Conservation (phyloP, 35 echinoderm and acorn worm species). For the Heliocidaris tuberculata region DNA sequence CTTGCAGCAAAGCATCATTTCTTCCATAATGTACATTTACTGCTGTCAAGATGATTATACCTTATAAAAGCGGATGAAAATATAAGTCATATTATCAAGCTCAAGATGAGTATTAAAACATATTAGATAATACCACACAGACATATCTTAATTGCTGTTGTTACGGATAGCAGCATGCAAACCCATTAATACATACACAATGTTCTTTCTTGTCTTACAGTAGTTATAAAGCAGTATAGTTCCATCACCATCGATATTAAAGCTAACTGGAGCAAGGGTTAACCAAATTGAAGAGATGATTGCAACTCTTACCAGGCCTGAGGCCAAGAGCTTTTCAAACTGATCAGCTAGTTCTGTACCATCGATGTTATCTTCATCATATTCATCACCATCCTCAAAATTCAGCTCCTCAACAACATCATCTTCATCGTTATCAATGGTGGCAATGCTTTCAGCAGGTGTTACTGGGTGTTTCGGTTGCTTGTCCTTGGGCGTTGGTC, state of each 20-base stretch:
- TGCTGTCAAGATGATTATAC: background rate
- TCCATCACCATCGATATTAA: background rate
- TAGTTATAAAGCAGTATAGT: background rate
- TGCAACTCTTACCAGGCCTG: slow-evolving; percentile 21
- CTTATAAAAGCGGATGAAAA: background rate
- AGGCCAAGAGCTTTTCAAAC: slow-evolving; percentile 34
- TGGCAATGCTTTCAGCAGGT: background rate
- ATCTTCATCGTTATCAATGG: background rate
- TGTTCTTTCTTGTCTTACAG: background rate
- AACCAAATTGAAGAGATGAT: background rate
- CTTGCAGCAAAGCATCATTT: background rate
- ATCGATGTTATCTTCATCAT: slow-evolving; percentile 26
- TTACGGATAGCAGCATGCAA: background rate
- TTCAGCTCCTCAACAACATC: background rate
- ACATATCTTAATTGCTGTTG: background rate
- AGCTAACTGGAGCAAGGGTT: background rate
- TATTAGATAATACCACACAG: background rate
- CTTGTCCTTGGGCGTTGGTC: background rate
- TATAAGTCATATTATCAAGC: background rate
- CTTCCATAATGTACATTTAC: background rate
- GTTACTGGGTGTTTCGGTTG: background rate
- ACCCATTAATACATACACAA: background rate
- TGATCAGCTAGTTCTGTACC: slow-evolving; percentile 6
- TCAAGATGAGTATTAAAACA: background rate
- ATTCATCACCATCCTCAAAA: slow-evolving; percentile 33